Base-by-base conservation (phyloP, 2,797 vertebrate genomes). In the Liparis tanakae region DNA sequence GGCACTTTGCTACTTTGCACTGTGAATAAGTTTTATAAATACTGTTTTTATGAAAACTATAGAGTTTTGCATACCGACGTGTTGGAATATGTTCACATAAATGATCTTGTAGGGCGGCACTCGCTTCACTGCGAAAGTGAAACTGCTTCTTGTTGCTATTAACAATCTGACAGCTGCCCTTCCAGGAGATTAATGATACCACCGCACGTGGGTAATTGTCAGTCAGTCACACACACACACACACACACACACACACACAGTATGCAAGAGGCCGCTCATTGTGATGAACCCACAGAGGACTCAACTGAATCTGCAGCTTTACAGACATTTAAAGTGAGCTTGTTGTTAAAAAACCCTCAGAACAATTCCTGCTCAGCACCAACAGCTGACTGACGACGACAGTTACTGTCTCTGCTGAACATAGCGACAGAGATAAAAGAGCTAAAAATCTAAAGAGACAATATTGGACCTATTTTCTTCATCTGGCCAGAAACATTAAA, bases 111-210 rank as follows among this genome's bases (percentile, higher is more conserved):
- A 10, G 14, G 20, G 18, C n/a, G 0, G 46, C 3, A 6, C 5
- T 20, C 14, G 3, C 6, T 37, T 36, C 6, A 54, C 9, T 33
- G 17, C 74, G 71, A 89, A 87, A 89, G 79, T 76, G 83, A 89
- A 86, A 88, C 74, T 0, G 0, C 3, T 69, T 74, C 1, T 14
- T 2, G 3, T 5, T 69, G 1, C 59, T 0, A 53, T 56, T 9
- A 30, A 6, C 2, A 5, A 1, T 15, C 1, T 59, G 4, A 20
- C 22, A 58, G 39, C 62, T 2, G 1, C 20, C 54, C 8, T 50
- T 51, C 51, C 25, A 7, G 22, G 14, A 34, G 36, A 56, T 51
- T 44, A 7, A 39, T 54, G 53, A 63, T 3, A 25, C 3, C 41
- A 3, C 46, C 1, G 20, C 6, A 46, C 22, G 22, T 13, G n/a